These are phyloP conservation scores for Heliocidaris erythrogramma DNA, from an alignment of 35 echinoderm and acorn worm genomes.

Conservation along the genomic window DNA sequence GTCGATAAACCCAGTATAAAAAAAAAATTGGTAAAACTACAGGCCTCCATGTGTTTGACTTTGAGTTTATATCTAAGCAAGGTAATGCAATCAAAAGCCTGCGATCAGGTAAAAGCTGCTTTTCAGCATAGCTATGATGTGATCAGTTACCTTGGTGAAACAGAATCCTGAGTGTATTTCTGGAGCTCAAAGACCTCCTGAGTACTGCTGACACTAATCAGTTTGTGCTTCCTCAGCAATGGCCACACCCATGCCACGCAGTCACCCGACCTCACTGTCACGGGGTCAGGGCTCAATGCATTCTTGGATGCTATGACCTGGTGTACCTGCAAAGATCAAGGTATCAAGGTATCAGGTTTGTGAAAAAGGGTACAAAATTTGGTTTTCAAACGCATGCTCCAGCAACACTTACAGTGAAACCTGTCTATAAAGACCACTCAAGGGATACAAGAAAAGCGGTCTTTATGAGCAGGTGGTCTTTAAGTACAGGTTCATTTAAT, in stretches of 20 bases:
- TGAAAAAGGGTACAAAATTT: background rate
- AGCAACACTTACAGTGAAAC: too few relatives aligned
- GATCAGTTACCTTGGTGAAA: conserved; percentile 61
- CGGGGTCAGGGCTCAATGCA: conserved; percentile 66
- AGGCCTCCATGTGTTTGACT: too few relatives aligned
- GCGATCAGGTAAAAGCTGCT: too few relatives aligned
- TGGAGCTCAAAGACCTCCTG: conserved; percentile 72
- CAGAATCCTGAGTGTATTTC: conserved; percentile 70
- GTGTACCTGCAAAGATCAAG: conserved; percentile 48
- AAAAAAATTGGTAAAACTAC: too few relatives aligned
- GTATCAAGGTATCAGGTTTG: background rate
- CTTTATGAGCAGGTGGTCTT: too few relatives aligned
- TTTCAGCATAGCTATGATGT: background rate
- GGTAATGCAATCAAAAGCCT: too few relatives aligned
- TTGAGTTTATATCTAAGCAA: too few relatives aligned
- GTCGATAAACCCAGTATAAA: too few relatives aligned
- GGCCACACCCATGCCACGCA: conserved; percentile 83
- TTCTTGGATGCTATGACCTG: conserved; percentile 68
- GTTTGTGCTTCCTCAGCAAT: conserved; percentile 58
- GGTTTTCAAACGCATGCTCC: background rate
- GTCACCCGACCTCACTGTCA: conserved; percentile 53
- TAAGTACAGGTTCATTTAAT: too few relatives aligned
- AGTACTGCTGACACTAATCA: conserved; percentile 61
- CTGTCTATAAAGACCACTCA: too few relatives aligned
- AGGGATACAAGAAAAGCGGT: too few relatives aligned